These are phyloP conservation scores for Liopterus haemorrhoidalis DNA, from an alignment of 2,888 invertebrate genomes.

Conservation along the genomic window DNA sequence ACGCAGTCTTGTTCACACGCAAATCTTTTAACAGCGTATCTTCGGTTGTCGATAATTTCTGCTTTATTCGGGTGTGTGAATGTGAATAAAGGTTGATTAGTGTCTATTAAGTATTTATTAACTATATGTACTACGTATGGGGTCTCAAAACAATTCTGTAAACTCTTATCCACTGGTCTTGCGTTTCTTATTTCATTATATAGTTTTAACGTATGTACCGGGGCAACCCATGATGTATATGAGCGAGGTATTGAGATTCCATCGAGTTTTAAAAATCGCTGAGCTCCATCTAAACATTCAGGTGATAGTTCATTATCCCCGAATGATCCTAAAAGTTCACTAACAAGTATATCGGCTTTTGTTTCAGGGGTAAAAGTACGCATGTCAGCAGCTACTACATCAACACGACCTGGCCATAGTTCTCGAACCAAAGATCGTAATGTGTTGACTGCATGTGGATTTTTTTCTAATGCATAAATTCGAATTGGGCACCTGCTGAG, in stretches of 20 bases:
- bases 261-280: constrained; percentile 73
- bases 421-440: constrained; percentile 68
- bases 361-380: constrained; percentile 72
- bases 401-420: constrained; percentile 71
- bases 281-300: constrained; percentile 94
- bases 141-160: constrained; percentile 62
- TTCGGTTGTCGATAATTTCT: constrained; percentile 61
- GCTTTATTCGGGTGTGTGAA: constrained; percentile 86
- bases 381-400: constrained; percentile 82
- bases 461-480: constrained; percentile 96
- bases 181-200: constrained; percentile 66
- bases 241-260: constrained; percentile 87
- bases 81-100: constrained; percentile 69
- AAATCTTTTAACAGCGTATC: constrained; percentile 66
- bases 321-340: constrained; percentile 91
- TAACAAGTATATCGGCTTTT: constrained; percentile 90
- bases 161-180: constrained; percentile 49
- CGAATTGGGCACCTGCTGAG: constrained; percentile 67
- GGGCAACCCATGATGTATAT: constrained; percentile 87
- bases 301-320: constrained; percentile 99
- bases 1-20: constrained; percentile 67
- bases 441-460: constrained; percentile 90
- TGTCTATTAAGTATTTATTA: constrained; percentile 73
- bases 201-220: constrained; percentile 85
- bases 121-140: constrained; percentile 90